Percentiles rank a stretch among this genome's conserved stretches.
These are phyloP conservation scores for Eulemur mongoz DNA, from an alignment of 2,797 vertebrate genomes.

Conservation along the genomic window DNA sequence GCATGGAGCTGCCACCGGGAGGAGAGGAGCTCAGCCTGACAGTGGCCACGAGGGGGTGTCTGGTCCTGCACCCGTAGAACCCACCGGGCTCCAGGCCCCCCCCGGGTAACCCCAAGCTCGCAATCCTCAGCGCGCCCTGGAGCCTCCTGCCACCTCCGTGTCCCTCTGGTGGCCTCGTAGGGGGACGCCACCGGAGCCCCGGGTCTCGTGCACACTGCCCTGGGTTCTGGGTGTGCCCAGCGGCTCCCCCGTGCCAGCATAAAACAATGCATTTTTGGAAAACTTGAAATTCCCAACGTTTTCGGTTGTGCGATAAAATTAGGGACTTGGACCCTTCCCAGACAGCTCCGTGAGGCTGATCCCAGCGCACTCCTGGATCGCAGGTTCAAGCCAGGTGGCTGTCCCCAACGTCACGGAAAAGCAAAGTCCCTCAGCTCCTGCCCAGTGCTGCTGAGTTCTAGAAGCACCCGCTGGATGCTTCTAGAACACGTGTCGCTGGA, in stretches of 20 bases:
- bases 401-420: not conserved
- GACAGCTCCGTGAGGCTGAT: not conserved
- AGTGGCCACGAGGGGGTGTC: not conserved
- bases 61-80: not conserved
- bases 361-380: not conserved
- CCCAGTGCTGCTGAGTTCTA: not conserved
- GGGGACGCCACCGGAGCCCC: not conserved
- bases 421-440: not conserved
- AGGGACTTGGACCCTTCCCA: not conserved
- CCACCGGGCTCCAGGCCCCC: not conserved
- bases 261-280: not conserved
- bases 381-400: not conserved
- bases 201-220: not conserved
- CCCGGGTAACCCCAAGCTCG: too few relatives aligned
- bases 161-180: not conserved
- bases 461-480: not conserved
- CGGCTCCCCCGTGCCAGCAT: not conserved
- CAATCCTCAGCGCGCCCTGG: too few relatives aligned
- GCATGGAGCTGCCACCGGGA: not conserved
- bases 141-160: not conserved
- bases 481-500: not conserved
- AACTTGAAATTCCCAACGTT: not conserved
- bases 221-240: not conserved
- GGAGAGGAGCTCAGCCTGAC: not conserved
- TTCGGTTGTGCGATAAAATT: too few relatives aligned